Evolutionary conservation across 2,888 invertebrate genomes (phyloP).

Genomic region (Mesochorus sp.): DNA sequence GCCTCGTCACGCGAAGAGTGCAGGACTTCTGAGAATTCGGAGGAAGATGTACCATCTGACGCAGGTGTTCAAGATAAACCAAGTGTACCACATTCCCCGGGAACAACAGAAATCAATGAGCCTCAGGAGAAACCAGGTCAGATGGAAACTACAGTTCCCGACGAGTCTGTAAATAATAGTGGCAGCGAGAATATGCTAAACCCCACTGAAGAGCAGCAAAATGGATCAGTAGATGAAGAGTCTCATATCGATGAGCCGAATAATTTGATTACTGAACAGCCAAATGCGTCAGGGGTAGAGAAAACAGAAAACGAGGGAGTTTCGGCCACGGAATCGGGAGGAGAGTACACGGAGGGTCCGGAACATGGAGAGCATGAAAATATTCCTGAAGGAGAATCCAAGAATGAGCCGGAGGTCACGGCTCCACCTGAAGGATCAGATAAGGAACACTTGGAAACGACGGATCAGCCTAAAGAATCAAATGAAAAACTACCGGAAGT

Average conservation of each 20-base stretch:
- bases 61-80: not conserved
- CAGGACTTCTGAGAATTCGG: conserved; percentile 14
- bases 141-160: not conserved
- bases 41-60: no score
- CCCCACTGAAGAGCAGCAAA: no score
- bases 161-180: not conserved
- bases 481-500: not conserved
- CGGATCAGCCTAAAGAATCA: not conserved
- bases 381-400: not conserved
- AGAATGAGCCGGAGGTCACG: no score
- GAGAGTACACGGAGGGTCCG: not conserved
- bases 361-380: not conserved
- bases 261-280: no score
- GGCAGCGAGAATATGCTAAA: no score
- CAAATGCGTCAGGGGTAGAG: no score
- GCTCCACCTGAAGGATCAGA: no score
- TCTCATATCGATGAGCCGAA: no score
- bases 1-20: conserved; percentile 43
- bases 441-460: not conserved
- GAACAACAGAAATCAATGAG: not conserved
- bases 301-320: no score
- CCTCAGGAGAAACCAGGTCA: not conserved
- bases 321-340: not conserved
- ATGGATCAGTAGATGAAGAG: no score
- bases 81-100: not conserved